A percentile compares a stretch with the other conserved stretches of the same genome.
Evolutionary conservation across 1,140 invertebrate species (phyloP).

Genomic region (Meloidogyne exigua): DNA sequence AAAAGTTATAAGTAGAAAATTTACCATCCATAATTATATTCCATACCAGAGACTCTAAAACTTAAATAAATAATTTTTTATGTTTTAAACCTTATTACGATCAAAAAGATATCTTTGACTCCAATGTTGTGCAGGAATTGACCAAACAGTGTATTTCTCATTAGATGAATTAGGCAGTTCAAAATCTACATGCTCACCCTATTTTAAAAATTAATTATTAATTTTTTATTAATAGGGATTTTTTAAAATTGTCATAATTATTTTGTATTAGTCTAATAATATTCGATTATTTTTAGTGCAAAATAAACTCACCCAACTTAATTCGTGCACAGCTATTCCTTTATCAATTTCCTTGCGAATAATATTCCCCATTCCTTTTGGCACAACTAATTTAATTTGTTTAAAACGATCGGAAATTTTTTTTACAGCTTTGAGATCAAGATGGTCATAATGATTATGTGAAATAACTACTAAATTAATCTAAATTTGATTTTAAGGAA

Average conservation of each 20-base stretch:
- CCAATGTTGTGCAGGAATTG: constrained; percentile 54
- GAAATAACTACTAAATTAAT: constrained; percentile 46
- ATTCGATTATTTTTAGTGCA: neutral
- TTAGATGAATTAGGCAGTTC: neutral
- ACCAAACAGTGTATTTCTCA: constrained; percentile 6
- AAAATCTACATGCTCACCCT: neutral
- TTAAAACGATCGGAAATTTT: constrained; percentile 39
- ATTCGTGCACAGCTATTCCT: constrained; percentile 33
- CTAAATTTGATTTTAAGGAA: constrained; percentile 33
- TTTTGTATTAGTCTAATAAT: no score
- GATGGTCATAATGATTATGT: constrained; percentile 53
- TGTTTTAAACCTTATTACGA: constrained; percentile 39
- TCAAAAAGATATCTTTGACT: constrained; percentile 37
- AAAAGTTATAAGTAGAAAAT: constrained; percentile 28
- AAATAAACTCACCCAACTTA: constrained; percentile 32
- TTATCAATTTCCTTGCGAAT: constrained; percentile 10
- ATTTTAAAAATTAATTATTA: neutral
- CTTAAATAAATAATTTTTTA: neutral
- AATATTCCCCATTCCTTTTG: constrained; percentile 36
- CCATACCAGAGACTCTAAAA: constrained; percentile 2
- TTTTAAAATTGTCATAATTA: no score
- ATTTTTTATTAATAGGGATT: neutral
- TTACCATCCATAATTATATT: neutral
- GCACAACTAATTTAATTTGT: constrained; percentile 46
- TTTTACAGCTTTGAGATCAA: constrained; percentile 40